These are phyloP conservation scores for Harpegnathos saltator DNA, from an alignment of 1,140 invertebrate genomes.

Conservation along the genomic window DNA sequence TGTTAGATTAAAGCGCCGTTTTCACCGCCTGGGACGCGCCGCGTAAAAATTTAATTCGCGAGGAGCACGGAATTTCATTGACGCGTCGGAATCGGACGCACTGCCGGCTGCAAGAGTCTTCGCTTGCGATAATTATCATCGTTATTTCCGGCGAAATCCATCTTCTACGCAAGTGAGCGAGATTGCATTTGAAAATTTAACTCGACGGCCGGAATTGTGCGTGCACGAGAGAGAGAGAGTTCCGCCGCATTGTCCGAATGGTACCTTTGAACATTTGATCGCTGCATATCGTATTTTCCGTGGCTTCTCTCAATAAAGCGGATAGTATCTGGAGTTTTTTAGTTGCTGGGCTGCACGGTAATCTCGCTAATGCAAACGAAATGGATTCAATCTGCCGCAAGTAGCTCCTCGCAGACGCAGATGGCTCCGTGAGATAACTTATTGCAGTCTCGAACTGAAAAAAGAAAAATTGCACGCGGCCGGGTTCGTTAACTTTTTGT, in stretches of 20 bases:
- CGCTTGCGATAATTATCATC: too few relatives aligned
- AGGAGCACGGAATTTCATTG: too few relatives aligned
- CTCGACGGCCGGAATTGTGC: too few relatives aligned
- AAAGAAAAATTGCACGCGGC: too few relatives aligned
- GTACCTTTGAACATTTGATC: slow-evolving; percentile 29
- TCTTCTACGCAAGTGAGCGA: too few relatives aligned
- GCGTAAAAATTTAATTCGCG: background rate
- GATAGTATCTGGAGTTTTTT: slow-evolving; percentile 36
- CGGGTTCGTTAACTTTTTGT: too few relatives aligned
- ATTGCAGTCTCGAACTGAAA: slow-evolving; percentile 35
- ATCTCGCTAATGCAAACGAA: slow-evolving; percentile 3
- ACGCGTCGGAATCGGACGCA: too few relatives aligned
- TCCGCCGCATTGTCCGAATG: too few relatives aligned
- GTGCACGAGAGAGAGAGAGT: too few relatives aligned
- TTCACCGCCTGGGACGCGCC: slow-evolving; percentile 22
- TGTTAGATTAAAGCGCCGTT: background rate
- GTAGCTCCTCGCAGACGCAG: slow-evolving; percentile 12
- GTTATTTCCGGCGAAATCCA: too few relatives aligned
- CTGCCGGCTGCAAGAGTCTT: too few relatives aligned
- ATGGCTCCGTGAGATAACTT: background rate
- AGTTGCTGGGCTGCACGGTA: background rate
- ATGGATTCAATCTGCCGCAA: background rate
- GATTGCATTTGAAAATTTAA: too few relatives aligned
- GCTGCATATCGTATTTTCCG: slow-evolving; percentile 2
- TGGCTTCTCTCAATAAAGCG: slow-evolving; percentile 24